Evolutionary conservation across 1,140 invertebrate species (phyloP).

Genomic region (Brachionus paranguensis): DNA sequence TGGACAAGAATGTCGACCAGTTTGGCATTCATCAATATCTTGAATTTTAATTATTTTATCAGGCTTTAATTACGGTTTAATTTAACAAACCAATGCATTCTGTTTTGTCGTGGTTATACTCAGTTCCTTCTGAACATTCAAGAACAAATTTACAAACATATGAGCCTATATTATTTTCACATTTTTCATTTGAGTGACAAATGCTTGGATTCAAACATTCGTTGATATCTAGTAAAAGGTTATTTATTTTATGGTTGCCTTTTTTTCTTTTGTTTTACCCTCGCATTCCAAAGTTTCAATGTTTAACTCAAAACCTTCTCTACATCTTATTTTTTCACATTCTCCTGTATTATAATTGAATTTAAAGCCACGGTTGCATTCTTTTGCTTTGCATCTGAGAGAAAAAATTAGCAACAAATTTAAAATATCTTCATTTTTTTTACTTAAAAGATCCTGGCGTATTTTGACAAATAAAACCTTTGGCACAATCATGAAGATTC

Average conservation of each 20-base stretch:
- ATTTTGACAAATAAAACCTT: slow-evolving; percentile 38
- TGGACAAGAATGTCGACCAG: slow-evolving; percentile 44
- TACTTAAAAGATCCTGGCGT: slow-evolving; percentile 35
- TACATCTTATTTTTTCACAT: slow-evolving; percentile 40
- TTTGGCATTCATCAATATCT: slow-evolving; percentile 75
- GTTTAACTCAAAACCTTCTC: slow-evolving; percentile 33
- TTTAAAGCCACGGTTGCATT: background rate
- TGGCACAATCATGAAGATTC: slow-evolving; percentile 41
- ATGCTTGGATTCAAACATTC: slow-evolving; percentile 57
- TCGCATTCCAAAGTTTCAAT: slow-evolving; percentile 42
- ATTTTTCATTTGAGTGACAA: slow-evolving; percentile 60
- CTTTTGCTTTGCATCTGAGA: slow-evolving; percentile 20
- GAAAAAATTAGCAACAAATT: background rate
- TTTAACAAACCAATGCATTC: slow-evolving; percentile 17
- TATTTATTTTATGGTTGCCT: background rate
- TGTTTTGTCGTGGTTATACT: slow-evolving; percentile 6
- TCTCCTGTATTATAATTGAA: slow-evolving; percentile 33
- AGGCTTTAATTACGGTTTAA: background rate
- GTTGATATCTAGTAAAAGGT: slow-evolving; percentile 56
- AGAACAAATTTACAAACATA: slow-evolving; percentile 63
- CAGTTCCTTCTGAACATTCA: background rate
- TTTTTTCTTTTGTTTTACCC: slow-evolving; percentile 35
- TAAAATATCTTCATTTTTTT: background rate
- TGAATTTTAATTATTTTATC: slow-evolving; percentile 32
- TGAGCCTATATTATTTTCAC: slow-evolving; percentile 77